These are phyloP conservation scores for Drosophila athabasca DNA, from an alignment of 1,140 invertebrate genomes.

Conservation along the genomic window DNA sequence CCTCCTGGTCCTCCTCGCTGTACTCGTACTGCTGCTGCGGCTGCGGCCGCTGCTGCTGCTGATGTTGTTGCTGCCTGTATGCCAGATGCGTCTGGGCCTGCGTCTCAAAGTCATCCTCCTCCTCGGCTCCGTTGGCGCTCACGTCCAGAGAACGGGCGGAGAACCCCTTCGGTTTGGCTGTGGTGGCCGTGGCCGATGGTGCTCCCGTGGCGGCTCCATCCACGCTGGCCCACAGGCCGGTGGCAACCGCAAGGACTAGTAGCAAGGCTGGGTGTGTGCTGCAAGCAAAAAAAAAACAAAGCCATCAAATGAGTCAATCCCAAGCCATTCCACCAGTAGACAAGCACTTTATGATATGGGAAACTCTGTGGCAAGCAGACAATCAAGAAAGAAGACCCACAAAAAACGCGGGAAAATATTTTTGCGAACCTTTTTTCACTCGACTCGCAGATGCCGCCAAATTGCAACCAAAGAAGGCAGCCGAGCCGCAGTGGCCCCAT, in stretches of 20 bases:
- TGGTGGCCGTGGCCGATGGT: slow-evolving; percentile 68
- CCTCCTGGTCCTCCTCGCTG: slow-evolving; percentile 81
- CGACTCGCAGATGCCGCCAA: slow-evolving; percentile 70
- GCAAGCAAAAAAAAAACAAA: slow-evolving; percentile 44
- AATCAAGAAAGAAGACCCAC: slow-evolving; percentile 22
- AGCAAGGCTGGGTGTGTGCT: slow-evolving; percentile 53
- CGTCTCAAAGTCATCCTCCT: slow-evolving; percentile 78
- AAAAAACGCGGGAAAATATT: slow-evolving; percentile 80
- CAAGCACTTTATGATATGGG: slow-evolving; percentile 78
- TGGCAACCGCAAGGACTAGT: slow-evolving; percentile 59
- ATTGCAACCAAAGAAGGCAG: slow-evolving; percentile 76
- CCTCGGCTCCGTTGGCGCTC: slow-evolving; percentile 53
- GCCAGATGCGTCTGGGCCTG: slow-evolving; percentile 79
- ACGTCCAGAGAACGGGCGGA: slow-evolving; percentile 72
- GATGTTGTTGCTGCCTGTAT: slow-evolving; percentile 69
- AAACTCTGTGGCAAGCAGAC: slow-evolving; percentile 69
- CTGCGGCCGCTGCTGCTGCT: slow-evolving; percentile 64
- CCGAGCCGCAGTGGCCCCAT: slow-evolving; percentile 14
- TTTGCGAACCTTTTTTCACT: slow-evolving; percentile 62
- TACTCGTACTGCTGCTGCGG: slow-evolving; percentile 74
- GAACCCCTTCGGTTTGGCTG: slow-evolving; percentile 75
- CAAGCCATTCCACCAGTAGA: slow-evolving; percentile 5
- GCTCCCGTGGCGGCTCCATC: slow-evolving; percentile 58
- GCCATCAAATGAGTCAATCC: slow-evolving; percentile 62
- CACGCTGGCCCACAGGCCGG: slow-evolving; percentile 45